Evolutionary conservation across 1,140 invertebrate genomes (phyloP), one percentile per base, ranked within the genome.

Genomic region (Caenorhabditis briggsae): DNA sequence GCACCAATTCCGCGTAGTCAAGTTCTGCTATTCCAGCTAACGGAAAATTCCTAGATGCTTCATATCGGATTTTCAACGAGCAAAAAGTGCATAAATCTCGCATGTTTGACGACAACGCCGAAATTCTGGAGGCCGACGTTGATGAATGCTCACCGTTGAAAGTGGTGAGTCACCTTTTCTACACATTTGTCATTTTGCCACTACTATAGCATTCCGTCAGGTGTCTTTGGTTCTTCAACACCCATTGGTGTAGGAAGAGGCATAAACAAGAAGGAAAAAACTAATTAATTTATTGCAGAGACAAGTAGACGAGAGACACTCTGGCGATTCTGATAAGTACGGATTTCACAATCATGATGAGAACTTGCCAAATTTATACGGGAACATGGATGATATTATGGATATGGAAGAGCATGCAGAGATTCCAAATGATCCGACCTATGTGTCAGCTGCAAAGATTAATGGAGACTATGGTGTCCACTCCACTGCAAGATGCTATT

Each of bases 31-130:
- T 48, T 86, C 33, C 88, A 82, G 87, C 87, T 20, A 89, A 89
- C 23, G 88, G 88, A 33, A 89, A 89, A 74, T 89, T 89, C 74
- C 48, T 89, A 74, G 88, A 89, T 64, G 89, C 88, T 5, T 89
- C 88, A 8, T 87, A 89, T 58, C 56, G 88, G 46, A 89, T 89
- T 64, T 89, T 89, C 88, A 89, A 89, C 87, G 88, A 89, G 74
- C 88, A 89, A 55, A 83, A 87, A 53, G 82, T 89, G 18, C 88
- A 89, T 33, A 88, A 86, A 74, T 88, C 87, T 41, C 85, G 87
- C 18, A 64, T 83, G 20, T 58, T 64, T 25, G 59, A 87, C 50
- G 78, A 82, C 65, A 78, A 85, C 56, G 85, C 74, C 59, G 43
- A 56, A 82, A 78, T 86, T 65, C 25, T 83, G 23, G 43, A 82